Conservation (phyloP, 2,797 vertebrate genomes). For the Cygnus olor region DNA sequence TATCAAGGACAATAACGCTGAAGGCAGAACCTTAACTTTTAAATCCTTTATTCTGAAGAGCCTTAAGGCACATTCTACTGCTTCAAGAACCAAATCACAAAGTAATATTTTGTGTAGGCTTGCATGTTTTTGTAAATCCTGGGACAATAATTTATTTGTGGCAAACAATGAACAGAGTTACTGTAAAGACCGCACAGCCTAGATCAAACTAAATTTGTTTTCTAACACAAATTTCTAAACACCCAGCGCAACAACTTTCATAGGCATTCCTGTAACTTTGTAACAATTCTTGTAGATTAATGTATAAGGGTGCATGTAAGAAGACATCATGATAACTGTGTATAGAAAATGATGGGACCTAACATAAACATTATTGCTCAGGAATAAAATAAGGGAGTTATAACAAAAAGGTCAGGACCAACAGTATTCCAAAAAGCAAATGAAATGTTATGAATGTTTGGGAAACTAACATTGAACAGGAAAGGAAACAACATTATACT, state of each 20-base stretch:
- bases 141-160: background rate
- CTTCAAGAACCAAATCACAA: background rate
- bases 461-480: background rate
- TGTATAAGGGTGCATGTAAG: background rate
- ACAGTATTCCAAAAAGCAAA: background rate
- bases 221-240: background rate
- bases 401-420: background rate
- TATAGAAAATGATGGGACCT: too few relatives aligned
- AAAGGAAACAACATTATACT: background rate
- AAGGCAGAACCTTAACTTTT: constrained; percentile 46
- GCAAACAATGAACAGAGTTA: background rate
- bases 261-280: background rate
- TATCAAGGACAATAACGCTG: constrained; percentile 44
- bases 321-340: background rate
- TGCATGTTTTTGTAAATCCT: background rate
- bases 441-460: background rate
- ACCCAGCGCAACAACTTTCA: background rate
- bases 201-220: background rate
- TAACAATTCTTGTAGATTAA: background rate
- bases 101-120: background rate
- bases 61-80: constrained; percentile 14
- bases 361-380: background rate
- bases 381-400: background rate
- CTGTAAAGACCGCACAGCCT: background rate
- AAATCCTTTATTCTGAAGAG: constrained; percentile 8